Conservation (phyloP, 23 tunicate species). For the Phallusia fumigata region DNA sequence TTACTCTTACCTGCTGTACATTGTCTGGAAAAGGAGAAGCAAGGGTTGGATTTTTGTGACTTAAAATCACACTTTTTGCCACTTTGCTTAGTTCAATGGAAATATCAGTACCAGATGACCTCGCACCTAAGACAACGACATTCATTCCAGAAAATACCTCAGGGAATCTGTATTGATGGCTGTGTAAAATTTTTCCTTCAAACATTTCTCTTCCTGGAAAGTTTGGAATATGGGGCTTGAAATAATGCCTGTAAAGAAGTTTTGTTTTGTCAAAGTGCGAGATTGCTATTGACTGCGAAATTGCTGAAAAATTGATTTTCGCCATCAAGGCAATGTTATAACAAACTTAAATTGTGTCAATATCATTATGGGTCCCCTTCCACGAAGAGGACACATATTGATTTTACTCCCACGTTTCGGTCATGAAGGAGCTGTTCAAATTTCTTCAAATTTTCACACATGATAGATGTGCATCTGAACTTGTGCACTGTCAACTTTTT, state of each 20-base stretch:
- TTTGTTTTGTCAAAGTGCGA: too few relatives aligned
- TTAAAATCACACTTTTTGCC: constrained; percentile 48
- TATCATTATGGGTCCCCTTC: too few relatives aligned
- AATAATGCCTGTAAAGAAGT: constrained; percentile 70
- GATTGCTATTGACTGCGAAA: too few relatives aligned
- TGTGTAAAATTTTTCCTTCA: constrained; percentile 61
- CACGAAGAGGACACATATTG: too few relatives aligned
- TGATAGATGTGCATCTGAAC: too few relatives aligned
- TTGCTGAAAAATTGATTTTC: too few relatives aligned
- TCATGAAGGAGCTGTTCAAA: too few relatives aligned
- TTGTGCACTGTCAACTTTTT: too few relatives aligned
- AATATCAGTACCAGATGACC: constrained; percentile 69
- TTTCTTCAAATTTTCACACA: too few relatives aligned
- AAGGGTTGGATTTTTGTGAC: constrained; percentile 43
- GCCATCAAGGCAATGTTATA: too few relatives aligned
- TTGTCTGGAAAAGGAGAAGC: constrained; percentile 38
- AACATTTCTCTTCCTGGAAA: constrained; percentile 52
- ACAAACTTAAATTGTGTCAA: too few relatives aligned
- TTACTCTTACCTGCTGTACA: constrained; percentile 31
- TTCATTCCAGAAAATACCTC: constrained; percentile 32
- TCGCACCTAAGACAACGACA: constrained; percentile 71
- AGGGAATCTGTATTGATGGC: constrained; percentile 50
- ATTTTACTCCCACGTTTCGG: too few relatives aligned
- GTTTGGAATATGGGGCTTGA: constrained; percentile 49
- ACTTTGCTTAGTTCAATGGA: constrained; percentile 41